These are phyloP conservation scores for Serinus canaria DNA, from an alignment of 2,113 vertebrate genomes.

Conservation along the genomic window DNA sequence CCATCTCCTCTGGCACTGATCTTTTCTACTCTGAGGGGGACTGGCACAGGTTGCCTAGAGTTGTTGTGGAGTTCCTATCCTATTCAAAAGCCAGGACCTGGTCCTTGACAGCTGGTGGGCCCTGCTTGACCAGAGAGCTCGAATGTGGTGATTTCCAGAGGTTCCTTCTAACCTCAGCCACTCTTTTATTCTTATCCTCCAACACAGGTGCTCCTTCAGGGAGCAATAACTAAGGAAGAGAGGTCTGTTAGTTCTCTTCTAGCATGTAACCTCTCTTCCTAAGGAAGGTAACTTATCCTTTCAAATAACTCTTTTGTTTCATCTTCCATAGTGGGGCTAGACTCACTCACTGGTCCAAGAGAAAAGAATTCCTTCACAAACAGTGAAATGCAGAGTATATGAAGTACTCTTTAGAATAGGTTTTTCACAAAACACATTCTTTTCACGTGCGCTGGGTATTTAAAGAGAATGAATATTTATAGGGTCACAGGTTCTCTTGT, in stretches of 20 bases:
- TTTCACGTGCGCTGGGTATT: background rate
- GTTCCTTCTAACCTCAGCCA: background rate
- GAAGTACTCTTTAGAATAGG: background rate
- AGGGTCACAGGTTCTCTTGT: background rate
- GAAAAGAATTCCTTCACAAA: background rate
- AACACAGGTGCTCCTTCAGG: background rate
- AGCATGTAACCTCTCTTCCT: background rate
- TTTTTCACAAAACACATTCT: background rate
- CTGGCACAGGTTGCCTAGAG: background rate
- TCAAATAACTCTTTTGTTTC: background rate
- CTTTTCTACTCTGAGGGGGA: background rate
- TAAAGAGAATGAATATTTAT: background rate
- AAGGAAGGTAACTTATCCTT: background rate
- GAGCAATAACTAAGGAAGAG: background rate
- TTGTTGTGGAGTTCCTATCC: too few relatives aligned
- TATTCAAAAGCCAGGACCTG: background rate
- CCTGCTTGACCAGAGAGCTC: background rate
- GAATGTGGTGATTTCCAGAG: background rate
- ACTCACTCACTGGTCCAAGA: background rate
- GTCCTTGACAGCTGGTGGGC: background rate
- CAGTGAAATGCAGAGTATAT: background rate
- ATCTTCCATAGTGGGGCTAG: background rate
- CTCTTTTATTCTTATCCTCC: background rate
- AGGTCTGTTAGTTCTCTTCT: background rate
- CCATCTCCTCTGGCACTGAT: background rate